These are phyloP conservation scores for Camarhynchus parvulus DNA, from an alignment of 2,113 vertebrate species.

Conservation along the genomic window DNA sequence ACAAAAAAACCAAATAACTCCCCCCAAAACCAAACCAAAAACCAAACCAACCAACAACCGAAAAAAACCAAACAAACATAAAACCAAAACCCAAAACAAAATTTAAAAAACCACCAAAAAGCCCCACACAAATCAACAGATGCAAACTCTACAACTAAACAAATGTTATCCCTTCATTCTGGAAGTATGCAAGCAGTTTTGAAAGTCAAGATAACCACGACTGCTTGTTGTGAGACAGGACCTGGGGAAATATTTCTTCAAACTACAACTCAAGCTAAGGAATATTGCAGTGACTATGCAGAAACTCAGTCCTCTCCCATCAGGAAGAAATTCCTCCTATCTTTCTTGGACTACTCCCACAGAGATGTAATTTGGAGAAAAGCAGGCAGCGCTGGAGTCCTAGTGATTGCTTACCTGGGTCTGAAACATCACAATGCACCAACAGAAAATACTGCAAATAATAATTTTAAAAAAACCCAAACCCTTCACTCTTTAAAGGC, in stretches of 20 bases:
- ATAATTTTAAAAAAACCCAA: background rate
- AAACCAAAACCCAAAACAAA: background rate
- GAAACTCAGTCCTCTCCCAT: background rate
- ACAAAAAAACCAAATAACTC: background rate
- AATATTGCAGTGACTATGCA: background rate
- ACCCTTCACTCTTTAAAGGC: background rate
- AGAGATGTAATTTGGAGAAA: background rate
- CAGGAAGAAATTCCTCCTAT: background rate
- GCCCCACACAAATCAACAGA: background rate
- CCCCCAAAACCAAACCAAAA: background rate
- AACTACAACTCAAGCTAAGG: background rate
- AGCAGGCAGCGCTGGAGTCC: background rate
- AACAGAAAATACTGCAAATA: background rate
- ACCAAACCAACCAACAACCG: background rate
- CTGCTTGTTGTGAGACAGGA: background rate
- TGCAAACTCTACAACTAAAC: background rate
- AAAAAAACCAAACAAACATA: background rate
- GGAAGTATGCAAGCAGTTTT: background rate
- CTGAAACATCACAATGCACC: background rate
- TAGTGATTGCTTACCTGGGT: background rate
- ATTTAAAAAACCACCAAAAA: background rate
- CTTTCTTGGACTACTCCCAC: background rate
- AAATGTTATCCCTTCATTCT: background rate
- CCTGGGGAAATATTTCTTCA: background rate
- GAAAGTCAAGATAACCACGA: background rate